Evolutionary conservation across 2,888 invertebrate genomes (phyloP), one percentile per base, ranked within the genome.

Genomic region (Calameuta filiformis): DNA sequence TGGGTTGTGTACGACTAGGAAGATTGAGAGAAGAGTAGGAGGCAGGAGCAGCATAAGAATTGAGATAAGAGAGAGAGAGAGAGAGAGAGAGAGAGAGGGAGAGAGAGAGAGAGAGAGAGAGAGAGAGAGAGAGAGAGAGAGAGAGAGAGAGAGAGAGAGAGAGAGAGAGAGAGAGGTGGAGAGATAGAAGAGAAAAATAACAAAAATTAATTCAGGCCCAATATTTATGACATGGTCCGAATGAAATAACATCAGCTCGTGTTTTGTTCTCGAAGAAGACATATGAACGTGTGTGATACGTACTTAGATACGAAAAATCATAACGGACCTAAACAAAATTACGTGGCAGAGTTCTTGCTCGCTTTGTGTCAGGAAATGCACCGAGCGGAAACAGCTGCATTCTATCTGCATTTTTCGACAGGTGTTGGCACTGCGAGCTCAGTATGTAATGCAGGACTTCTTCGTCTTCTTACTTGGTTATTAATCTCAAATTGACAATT

Each of bases 381-480:
- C 78, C 81, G 81, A 56, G 81, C 85, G 87, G 86, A 87, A 87
- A 80, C 87, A 88, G 87, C 88, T 88, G 87, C 84, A 69, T 34
- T 77, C 85, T 83, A 87, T 87, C 83, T 88, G 83, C 87, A 86
- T 87, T 88, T 56, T 85, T 85, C 84, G 83, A 86, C 88, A 88
- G 87, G 87, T 87, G 88, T 81, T 85, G 79, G 83, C 56, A 56
- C 9, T 56, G 23, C 56, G 56, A 23, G 56, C 23, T 56, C 56
- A 23, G 23, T 56, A 56, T 0, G 23, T 56, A 56, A 56, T 23
- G 23, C 23, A 40, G 40, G 40, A 23, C 15, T 40, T 23, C 40
- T 23, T 23, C 23, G 9, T 56, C 15, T 40, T 40, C 40, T 40
- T 56, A 15, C 9, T 23, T 56, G 56, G 56, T 56, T 23, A 56